Evolutionary conservation across 2,797 vertebrate species (phyloP).

Genomic region (Hapalemur alaotrensis): DNA sequence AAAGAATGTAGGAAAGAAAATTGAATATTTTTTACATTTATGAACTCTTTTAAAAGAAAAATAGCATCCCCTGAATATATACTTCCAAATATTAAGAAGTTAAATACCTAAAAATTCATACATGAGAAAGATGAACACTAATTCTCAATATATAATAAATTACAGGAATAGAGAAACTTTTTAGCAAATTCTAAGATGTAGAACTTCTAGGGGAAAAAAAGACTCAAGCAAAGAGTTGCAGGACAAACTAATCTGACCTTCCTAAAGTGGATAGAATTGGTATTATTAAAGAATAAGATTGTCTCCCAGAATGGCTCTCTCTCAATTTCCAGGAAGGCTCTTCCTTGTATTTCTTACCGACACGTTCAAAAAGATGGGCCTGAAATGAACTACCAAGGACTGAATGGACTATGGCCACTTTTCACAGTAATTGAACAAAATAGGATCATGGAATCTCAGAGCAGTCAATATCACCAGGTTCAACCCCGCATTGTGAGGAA

Average conservation of each 20-base stretch:
- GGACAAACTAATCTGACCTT: slow-evolving; percentile 43
- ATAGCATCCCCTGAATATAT: not conserved
- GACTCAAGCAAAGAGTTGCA: not conserved
- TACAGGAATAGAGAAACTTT: not conserved
- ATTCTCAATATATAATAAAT: not conserved
- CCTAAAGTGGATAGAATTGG: slow-evolving; percentile 9
- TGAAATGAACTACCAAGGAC: slow-evolving; percentile 7
- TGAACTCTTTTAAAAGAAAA: slow-evolving; percentile 19
- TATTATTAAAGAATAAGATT: slow-evolving; percentile 40
- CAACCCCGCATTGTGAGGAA: not conserved
- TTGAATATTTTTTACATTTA: not conserved
- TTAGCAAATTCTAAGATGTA: not conserved
- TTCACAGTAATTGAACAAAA: slow-evolving; percentile 57
- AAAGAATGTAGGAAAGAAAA: not conserved
- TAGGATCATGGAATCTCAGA: not conserved
- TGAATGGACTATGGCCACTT: slow-evolving; percentile 33
- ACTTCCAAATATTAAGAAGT: not conserved
- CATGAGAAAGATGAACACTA: not conserved
- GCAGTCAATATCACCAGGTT: not conserved
- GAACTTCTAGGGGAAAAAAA: slow-evolving; percentile 9
- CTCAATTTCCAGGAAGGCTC: slow-evolving; percentile 18
- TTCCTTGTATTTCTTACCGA: slow-evolving; percentile 52
- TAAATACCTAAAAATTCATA: not conserved
- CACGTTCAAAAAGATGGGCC: slow-evolving; percentile 43
- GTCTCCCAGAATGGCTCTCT: not conserved